Conservation (phyloP, 2,113 vertebrate genomes). For the Phylloscopus whistleri region DNA sequence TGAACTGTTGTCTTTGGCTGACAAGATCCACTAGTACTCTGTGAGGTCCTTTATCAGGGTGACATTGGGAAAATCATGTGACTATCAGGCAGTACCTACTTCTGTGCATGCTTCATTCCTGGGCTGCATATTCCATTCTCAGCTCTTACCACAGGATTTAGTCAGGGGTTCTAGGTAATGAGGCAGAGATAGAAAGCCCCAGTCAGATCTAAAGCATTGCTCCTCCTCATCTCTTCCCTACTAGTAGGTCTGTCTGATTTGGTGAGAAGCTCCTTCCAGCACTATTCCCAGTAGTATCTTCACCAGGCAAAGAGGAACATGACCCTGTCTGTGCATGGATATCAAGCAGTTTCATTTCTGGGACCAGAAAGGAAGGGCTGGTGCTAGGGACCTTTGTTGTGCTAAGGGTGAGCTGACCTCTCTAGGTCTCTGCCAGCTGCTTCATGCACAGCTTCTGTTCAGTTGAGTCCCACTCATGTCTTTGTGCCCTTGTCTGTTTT, state of each 20-base stretch:
- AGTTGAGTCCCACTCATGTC: not conserved
- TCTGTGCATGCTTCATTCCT: no score
- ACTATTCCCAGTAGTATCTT: not conserved
- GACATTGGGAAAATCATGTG: no score
- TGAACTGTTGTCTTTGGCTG: no score
- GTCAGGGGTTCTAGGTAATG: not conserved
- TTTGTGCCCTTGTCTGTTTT: not conserved
- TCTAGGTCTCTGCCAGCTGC: not conserved
- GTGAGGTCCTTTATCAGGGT: no score
- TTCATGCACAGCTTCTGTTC: not conserved
- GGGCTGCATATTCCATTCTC: no score
- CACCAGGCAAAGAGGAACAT: not conserved
- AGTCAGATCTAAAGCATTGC: rapidly evolving
- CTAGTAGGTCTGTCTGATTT: not conserved
- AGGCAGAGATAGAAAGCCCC: not conserved
- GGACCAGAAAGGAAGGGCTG: no score
- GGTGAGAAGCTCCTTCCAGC: not conserved
- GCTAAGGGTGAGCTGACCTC: not conserved
- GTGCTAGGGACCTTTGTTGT: not conserved
- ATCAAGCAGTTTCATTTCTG: not conserved
- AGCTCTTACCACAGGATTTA: not conserved
- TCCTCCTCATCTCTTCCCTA: not conserved
- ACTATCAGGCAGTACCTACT: no score
- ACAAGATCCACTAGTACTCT: no score
- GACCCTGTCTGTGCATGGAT: not conserved